Evolutionary conservation across 2,113 vertebrate genomes (phyloP), one percentile per base, ranked within the genome.

Genomic region (Terrapene triunguis): DNA sequence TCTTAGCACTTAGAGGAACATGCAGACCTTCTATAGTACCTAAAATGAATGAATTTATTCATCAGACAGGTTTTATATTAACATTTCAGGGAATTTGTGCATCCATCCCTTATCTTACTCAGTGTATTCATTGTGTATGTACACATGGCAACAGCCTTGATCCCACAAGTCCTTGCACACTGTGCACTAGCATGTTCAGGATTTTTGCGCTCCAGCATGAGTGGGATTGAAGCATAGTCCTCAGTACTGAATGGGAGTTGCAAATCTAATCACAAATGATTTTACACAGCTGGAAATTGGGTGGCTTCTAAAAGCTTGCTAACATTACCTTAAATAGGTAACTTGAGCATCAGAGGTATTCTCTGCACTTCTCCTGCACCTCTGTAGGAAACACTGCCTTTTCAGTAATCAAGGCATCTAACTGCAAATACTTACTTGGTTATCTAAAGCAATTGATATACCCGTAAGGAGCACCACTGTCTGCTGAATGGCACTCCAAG

Each of bases 331-430:
- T 87, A 47, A 65, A 83, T 79, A 89, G 35, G 44, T 83, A 92
- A 35, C 80, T 86, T 82, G 96, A 97, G 94, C 95, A 95, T 95
- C 85, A 97, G 97, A 97, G 48, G 96, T 94, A 96, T 62, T 94
- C 88, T 93, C 17, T 92, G 2, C 91, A 74, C 0, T 55, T 89
- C 90, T 92, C 85, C 80, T 92, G 42, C 29, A 87, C 79, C 47
- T 87, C 82, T 87, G 4, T 13, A 92, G 89, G 91, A 94, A 94
- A 85, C 80, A 78, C 32, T 29, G 83, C 82, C 1, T 1, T 57
- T 86, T 78, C 72, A 16, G 72, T 90, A 84, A 88, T 92, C 85
- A 59, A 78, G 79, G 72, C 82, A 79, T 84, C 74, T 93, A 81
- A 88, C 83, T n/a, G 35, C 65, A 72, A 92, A 85, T 86, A 53